Evolutionary conservation across 1,140 invertebrate species (phyloP).

Genomic region (Bombus sibiricus): DNA sequence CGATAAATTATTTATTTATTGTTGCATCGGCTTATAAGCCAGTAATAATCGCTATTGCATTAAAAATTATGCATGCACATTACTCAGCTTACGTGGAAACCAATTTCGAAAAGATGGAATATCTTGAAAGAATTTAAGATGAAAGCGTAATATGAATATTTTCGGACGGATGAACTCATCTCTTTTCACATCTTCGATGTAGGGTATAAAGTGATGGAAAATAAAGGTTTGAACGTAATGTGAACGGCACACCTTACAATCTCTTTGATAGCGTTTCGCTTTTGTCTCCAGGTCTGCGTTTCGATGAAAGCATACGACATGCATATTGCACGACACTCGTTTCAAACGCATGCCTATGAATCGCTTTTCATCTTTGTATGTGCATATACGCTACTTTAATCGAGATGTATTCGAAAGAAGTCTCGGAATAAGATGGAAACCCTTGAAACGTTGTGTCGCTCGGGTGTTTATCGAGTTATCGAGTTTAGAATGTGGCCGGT

Average conservation of each 20-base stretch:
- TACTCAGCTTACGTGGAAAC: no score
- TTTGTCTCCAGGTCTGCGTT: not conserved
- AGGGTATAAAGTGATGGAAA: not conserved
- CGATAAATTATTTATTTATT: no score
- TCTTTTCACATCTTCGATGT: no score
- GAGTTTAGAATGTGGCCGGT: not conserved
- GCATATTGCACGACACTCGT: not conserved
- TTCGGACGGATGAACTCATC: not conserved
- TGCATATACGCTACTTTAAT: no score
- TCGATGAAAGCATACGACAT: not conserved
- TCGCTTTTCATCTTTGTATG: not conserved
- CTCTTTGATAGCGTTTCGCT: not conserved
- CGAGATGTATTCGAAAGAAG: not conserved
- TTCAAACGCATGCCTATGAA: not conserved
- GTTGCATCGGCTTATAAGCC: no score
- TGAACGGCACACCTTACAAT: not conserved
- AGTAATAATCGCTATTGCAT: no score
- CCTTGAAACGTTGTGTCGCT: not conserved
- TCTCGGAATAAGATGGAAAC: constrained; percentile 1
- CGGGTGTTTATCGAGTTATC: constrained; percentile 23
- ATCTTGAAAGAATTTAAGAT: not conserved
- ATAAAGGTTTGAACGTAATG: not conserved
- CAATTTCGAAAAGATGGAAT: no score
- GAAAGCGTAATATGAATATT: not conserved
- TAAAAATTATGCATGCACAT: no score